These are phyloP conservation scores for Hippocampus abdominalis DNA, from an alignment of 2,113 vertebrate genomes.

Conservation along the genomic window DNA sequence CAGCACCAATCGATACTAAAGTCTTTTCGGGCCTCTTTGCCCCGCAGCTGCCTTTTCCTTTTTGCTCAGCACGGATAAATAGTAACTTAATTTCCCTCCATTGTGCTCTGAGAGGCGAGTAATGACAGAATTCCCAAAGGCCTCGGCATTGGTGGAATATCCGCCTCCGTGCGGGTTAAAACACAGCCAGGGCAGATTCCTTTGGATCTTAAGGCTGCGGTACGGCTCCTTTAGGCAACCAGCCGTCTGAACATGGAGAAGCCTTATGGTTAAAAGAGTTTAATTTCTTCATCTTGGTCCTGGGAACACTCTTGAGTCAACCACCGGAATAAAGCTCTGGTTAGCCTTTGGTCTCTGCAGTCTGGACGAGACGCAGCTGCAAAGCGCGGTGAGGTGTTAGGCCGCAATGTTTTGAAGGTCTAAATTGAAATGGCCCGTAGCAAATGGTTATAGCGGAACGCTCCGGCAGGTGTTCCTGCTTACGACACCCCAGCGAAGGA, in stretches of 20 bases:
- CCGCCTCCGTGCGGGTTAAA: slow-evolving; percentile 61
- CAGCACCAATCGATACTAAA: slow-evolving; percentile 81
- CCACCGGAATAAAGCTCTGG: slow-evolving; percentile 23
- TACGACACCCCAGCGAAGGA: slow-evolving; percentile 44
- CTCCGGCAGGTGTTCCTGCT: slow-evolving; percentile 63
- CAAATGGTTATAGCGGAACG: slow-evolving; percentile 49
- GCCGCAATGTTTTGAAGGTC: slow-evolving; percentile 60
- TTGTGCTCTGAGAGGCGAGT: slow-evolving; percentile 76
- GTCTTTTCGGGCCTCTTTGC: slow-evolving; percentile 73
- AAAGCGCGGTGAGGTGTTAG: slow-evolving; percentile 29
- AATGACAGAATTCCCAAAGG: slow-evolving; percentile 74
- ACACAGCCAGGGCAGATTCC: slow-evolving; percentile 62
- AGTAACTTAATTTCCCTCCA: slow-evolving; percentile 81
- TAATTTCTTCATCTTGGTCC: slow-evolving; percentile 34
- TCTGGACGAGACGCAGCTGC: slow-evolving; percentile 56
- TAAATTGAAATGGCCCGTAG: slow-evolving; percentile 60
- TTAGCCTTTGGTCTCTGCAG: slow-evolving; percentile 42
- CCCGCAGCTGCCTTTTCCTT: slow-evolving; percentile 73
- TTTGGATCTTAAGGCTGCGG: slow-evolving; percentile 49
- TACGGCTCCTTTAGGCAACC: not conserved
- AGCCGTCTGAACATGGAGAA: not conserved
- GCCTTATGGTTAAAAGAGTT: slow-evolving; percentile 1
- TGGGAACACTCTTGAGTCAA: slow-evolving; percentile 47
- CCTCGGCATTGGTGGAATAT: slow-evolving; percentile 63
- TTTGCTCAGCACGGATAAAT: slow-evolving; percentile 79